Conservation (phyloP, 92 coral and sea anemone genomes). For the Palythoa grandiflora region DNA sequence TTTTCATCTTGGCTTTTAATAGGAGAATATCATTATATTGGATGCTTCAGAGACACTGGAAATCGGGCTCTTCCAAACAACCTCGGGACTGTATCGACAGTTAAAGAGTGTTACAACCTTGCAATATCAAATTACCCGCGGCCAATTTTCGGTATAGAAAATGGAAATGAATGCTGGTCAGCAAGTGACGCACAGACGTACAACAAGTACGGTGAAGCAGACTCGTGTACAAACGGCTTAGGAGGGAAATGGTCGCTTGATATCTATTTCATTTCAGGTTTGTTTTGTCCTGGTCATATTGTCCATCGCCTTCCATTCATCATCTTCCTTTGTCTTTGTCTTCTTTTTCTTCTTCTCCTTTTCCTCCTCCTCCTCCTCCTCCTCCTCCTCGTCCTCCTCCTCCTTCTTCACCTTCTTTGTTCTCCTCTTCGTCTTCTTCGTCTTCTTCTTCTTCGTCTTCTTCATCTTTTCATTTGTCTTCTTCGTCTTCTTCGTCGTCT, state of each 20-base stretch:
- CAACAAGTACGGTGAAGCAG: constrained; percentile 7
- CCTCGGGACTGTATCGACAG: neutral
- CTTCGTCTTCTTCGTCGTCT: neutral
- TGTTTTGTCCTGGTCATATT: too few relatives aligned
- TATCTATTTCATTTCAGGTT: constrained; percentile 15
- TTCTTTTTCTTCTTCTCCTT: neutral
- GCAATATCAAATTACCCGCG: neutral
- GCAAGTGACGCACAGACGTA: constrained; percentile 7
- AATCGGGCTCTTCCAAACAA: constrained; percentile 11
- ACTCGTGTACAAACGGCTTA: constrained; percentile 2
- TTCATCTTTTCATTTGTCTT: neutral
- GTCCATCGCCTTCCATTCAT: neutral
- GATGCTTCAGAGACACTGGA: neutral
- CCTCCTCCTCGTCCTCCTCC: neutral
- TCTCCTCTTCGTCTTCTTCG: neutral
- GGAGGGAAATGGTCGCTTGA: constrained; percentile 12
- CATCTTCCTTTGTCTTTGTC: neutral
- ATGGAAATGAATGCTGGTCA: constrained; percentile 11
- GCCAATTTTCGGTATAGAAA: constrained; percentile 2
- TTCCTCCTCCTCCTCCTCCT: neutral
- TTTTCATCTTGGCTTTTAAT: neutral
- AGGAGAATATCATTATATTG: constrained; percentile 9
- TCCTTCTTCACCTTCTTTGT: too few relatives aligned
- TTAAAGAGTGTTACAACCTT: neutral
- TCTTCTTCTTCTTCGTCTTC: neutral